Evolutionary conservation across 2,888 invertebrate genomes (phyloP), one percentile per base, ranked within the genome.

Genomic region (Drosophila cracens): DNA sequence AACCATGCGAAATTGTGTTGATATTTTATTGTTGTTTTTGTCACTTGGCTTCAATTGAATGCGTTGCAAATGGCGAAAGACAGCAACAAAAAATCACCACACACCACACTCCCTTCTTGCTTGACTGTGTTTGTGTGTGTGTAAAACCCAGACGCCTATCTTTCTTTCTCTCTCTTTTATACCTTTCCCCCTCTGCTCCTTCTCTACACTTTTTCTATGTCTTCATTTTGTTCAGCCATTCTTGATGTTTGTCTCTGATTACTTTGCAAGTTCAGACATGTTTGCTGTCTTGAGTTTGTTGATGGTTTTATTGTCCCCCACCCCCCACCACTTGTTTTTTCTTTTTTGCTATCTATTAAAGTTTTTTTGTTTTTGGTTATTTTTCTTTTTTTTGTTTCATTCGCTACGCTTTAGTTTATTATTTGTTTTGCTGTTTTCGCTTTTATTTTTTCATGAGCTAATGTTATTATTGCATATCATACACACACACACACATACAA

Each of bases 1-100:
- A 79, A 72, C 71, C 78, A 78, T 71, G 78, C 71, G 49, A 80
- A 80, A 80, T 76, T 71, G 48, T 65, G 46, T 48, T 67, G 65
- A 51, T 57, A 33, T 67, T 53, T 43, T 53, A 46, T 67, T 46
- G 34, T 53, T 65, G 34, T 53, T 65, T 11, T 76, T 72, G 67
- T 62, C 66, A 67, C 64, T 77, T 70, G 57, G 57, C 61, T 70
- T 76, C 76, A 79, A 80, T 76, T 79, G 79, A 74, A 68, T 61
- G 48, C 73, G 51, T 68, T 59, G 33, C 43, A 59, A 73, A 51
- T 74, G 63, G 38, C 27, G 18, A 18, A 56, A 38, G 27, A n/a
- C 38, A 38, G 27, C 40, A 16, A 61, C 51, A 67, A 48, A 52
- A 62, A 56, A 8, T 49, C 31, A 36, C 16, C 38, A 52, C 18